Evolutionary conservation across 2,113 vertebrate species (phyloP).

Genomic region (Psettodes erumei): DNA sequence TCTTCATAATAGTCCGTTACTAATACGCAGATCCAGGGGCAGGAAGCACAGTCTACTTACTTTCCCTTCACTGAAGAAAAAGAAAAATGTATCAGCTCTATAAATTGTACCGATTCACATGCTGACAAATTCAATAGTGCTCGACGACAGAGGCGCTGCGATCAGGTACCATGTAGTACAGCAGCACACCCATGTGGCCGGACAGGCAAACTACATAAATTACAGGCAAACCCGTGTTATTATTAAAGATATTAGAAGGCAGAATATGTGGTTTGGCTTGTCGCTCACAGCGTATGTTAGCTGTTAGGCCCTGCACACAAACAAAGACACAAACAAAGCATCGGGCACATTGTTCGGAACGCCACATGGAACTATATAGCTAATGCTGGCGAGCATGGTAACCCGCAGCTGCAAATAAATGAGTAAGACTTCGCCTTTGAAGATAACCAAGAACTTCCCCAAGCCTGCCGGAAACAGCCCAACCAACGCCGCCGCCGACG

Average conservation of each 20-base stretch:
- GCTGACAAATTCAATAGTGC: neutral
- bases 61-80: neutral
- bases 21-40: neutral
- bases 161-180: conserved; percentile 24
- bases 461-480: conserved; percentile 40
- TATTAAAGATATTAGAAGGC: conserved; percentile 7
- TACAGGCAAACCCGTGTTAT: neutral
- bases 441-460: conserved; percentile 48
- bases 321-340: conserved; percentile 35
- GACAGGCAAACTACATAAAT: conserved; percentile 14
- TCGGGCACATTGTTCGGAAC: conserved; percentile 20
- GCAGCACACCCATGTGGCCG: conserved; percentile 73
- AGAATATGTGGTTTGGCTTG: conserved; percentile 35
- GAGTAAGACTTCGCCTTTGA: conserved; percentile 58
- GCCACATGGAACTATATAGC: conserved; percentile 51
- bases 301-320: conserved; percentile 36
- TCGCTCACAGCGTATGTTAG: conserved; percentile 36
- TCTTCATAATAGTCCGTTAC: neutral
- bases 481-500: conserved; percentile 35
- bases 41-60: neutral
- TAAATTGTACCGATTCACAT: conserved; percentile 5
- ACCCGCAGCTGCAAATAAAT: conserved; percentile 62
- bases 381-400: conserved; percentile 53
- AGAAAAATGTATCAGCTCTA: neutral
- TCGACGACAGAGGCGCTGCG: neutral